phyloP scores from a whole-genome alignment of 2,113 vertebrate genomes.

The Cnemophilus loriae region DNA sequence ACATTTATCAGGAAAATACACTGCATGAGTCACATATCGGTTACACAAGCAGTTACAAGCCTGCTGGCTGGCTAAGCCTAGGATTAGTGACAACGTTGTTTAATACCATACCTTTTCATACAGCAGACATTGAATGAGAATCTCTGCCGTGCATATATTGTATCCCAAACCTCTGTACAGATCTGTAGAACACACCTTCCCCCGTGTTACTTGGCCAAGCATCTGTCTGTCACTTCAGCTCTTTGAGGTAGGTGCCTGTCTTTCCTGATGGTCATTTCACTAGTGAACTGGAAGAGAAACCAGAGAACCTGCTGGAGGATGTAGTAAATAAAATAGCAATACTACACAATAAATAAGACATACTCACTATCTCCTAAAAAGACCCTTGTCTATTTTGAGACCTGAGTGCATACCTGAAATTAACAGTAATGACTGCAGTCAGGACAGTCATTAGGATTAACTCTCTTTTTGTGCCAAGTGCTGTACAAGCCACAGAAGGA shows the following conservation, averaged over 20 bases:
- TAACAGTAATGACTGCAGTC: neutral
- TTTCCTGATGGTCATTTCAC: neutral
- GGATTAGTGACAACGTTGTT: neutral
- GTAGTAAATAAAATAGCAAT: neutral
- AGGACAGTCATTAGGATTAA: neutral
- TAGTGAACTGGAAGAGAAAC: neutral
- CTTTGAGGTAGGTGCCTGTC: neutral
- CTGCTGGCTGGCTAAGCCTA: neutral
- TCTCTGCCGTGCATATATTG: neutral
- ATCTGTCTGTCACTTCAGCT: neutral
- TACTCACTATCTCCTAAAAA: neutral
- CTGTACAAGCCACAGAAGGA: neutral
- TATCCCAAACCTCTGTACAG: neutral
- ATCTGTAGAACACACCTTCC: neutral
- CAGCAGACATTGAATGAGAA: neutral
- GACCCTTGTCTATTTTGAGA: neutral
- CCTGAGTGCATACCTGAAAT: neutral
- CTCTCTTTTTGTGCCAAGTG: neutral
- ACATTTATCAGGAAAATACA: neutral
- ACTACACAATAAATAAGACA: neutral
- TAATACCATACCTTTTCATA: neutral
- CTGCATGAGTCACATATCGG: neutral
- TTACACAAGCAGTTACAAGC: neutral
- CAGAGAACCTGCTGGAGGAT: neutral
- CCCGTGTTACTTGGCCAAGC: neutral